Evolutionary conservation across 2,888 invertebrate species (phyloP).

Genomic region (Lomographa bimaculata): DNA sequence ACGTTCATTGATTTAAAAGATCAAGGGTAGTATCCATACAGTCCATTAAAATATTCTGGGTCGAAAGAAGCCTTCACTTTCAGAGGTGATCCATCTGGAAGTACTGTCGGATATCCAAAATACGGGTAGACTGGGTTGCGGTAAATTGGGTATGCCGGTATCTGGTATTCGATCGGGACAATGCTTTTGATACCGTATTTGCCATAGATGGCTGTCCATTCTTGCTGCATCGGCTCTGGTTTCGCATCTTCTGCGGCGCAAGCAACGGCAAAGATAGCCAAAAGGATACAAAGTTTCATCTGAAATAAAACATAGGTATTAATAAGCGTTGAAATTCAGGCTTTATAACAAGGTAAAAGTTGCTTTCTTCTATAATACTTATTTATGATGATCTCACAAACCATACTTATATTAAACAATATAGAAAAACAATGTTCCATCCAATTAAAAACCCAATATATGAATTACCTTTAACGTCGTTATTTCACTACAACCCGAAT

Average conservation of each 20-base stretch:
- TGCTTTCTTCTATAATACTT: too few relatives aligned
- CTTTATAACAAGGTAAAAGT: neutral
- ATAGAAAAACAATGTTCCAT: too few relatives aligned
- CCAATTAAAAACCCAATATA: too few relatives aligned
- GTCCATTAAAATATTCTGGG: conserved; percentile 41
- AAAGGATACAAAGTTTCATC: conserved; percentile 42
- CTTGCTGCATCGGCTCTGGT: conserved; percentile 16
- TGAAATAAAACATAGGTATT: conserved; percentile 15
- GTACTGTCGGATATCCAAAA: conserved; percentile 2
- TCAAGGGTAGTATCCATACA: conserved; percentile 43
- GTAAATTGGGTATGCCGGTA: too few relatives aligned
- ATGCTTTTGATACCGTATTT: conserved; percentile 26
- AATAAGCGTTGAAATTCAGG: neutral
- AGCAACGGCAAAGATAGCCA: conserved; percentile 26
- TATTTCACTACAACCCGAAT: too few relatives aligned
- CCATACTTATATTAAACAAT: too few relatives aligned
- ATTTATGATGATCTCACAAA: too few relatives aligned
- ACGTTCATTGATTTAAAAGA: conserved; percentile 22
- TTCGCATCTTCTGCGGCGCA: conserved; percentile 14
- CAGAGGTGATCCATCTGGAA: conserved; percentile 1
- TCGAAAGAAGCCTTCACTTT: conserved; percentile 23
- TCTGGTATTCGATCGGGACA: conserved; percentile 16
- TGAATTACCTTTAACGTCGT: too few relatives aligned
- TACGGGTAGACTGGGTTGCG: conserved; percentile 1
- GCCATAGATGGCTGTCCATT: conserved; percentile 42